Conservation (phyloP, 1,140 invertebrate species). For the Cataglyphis hispanica region DNA sequence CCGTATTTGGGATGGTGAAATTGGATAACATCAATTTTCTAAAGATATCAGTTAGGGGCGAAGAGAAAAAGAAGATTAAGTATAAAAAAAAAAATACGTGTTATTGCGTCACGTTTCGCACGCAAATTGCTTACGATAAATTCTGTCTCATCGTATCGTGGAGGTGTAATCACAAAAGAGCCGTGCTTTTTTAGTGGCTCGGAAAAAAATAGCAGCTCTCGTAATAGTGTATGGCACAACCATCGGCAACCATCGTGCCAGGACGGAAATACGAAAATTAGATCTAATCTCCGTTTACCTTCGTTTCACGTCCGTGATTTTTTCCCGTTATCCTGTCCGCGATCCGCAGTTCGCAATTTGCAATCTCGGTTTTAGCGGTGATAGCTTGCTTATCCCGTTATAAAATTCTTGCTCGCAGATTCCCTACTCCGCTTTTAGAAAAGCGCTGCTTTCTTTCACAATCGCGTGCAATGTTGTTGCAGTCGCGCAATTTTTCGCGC, state of each 20-base stretch:
- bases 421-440: background rate
- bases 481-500: slow-evolving; percentile 46
- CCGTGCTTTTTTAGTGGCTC: slow-evolving; percentile 1
- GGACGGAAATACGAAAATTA: slow-evolving; percentile 36
- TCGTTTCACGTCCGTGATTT: slow-evolving; percentile 34
- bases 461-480: slow-evolving; percentile 26
- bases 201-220: slow-evolving; percentile 13
- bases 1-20: background rate
- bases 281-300: slow-evolving; percentile 44
- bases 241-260: background rate
- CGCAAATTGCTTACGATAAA: background rate
- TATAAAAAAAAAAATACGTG: background rate
- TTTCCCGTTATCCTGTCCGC: background rate
- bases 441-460: slow-evolving; percentile 18
- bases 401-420: background rate
- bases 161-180: background rate
- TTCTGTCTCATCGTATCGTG: background rate
- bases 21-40: background rate
- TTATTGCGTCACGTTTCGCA: background rate
- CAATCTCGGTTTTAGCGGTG: slow-evolving; percentile 4
- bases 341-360: background rate
- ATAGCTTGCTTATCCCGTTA: background rate
- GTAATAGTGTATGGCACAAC: background rate
- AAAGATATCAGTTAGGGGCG: background rate
- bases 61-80: background rate